Evolutionary conservation across 2,113 vertebrate species (phyloP), one percentile per base, ranked within the genome.

Genomic region (Corythornis vintsioides): DNA sequence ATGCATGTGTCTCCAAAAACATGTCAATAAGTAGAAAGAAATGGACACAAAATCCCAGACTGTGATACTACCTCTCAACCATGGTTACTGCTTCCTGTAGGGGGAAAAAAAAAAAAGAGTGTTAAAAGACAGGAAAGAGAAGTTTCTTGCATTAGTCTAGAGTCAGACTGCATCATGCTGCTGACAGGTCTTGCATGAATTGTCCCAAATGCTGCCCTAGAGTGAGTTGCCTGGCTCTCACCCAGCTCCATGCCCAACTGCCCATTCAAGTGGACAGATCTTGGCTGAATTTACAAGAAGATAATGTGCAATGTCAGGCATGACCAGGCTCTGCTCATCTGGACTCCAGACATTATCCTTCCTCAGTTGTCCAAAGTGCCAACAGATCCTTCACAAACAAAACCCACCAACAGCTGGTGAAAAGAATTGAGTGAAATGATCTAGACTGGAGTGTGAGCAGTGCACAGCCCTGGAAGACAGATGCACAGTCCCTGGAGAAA

Each of bases 51-150:
- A 94, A 78, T 40, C 21, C 7, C 42, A 47, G 77, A 74, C 17
- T 84, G 33, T 87, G 70, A 59, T 81, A 79, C 98, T 98, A 99
- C 99, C 99, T 99, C 93, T 98, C 98, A 79, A 98, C 97, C 95
- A 98, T 96, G 26, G 98, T 96, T 92, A 98, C 96, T 40, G 98
- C 98, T 55, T 96, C 97, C 99, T 99, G 96, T 93, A 93, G 93
- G 22, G 70, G 95, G 87, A 72, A 96, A 89, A 76, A 95, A 87
- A 74, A 84, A 19, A 82, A 33, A 74, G 8, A 28, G 13, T 9
- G 25, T 96, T 92, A 89, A 52, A 52, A 88, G 78, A 72, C 38
- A 83, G 47, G 74, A 91, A 80, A 82, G 18, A 65, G 38, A 35
- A 1, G 65, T 57, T 83, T 72, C 31, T 72, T 90, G 50, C 71